Percentiles rank a stretch among this genome's conserved stretches.
Conservation (phyloP, 2,888 invertebrate species). For the Aleiodes leptofemur region DNA sequence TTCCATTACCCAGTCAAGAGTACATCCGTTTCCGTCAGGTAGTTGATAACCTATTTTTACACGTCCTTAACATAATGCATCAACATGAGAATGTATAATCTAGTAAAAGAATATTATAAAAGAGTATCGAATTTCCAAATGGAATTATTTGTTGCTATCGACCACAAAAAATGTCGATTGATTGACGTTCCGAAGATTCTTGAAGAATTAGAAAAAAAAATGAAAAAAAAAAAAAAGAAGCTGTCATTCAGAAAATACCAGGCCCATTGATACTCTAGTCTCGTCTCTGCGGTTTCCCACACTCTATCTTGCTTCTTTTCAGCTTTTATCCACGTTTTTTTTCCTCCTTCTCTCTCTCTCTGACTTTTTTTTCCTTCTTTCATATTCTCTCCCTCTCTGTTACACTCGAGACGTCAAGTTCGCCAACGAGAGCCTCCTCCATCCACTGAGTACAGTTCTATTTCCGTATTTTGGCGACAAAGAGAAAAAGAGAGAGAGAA, state of each 20-base stretch:
- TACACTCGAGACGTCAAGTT: constrained; percentile 46
- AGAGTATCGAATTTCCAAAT: too few species aligned
- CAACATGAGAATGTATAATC: too few species aligned
- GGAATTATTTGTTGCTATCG: too few species aligned
- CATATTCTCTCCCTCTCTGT: constrained; percentile 25
- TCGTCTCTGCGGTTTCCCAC: constrained; percentile 22
- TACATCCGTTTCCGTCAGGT: too few species aligned
- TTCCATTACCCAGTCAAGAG: too few species aligned
- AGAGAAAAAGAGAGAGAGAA: constrained; percentile 28
- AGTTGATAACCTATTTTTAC: too few species aligned
- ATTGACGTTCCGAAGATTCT: background rate
- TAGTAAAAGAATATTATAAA: too few species aligned
- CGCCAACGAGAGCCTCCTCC: constrained; percentile 39
- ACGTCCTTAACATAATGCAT: too few species aligned
- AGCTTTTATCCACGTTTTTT: constrained; percentile 27
- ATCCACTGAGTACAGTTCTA: constrained; percentile 41
- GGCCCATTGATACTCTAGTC: constrained; percentile 3
- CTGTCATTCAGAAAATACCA: constrained; percentile 20
- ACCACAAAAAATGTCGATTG: background rate
- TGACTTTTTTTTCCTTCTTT: constrained; percentile 19
- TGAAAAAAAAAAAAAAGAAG: background rate
- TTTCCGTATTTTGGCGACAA: constrained; percentile 45
- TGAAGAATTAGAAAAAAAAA: background rate
- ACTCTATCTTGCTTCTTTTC: constrained; percentile 39
- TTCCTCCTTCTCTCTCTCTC: constrained; percentile 39